Evolutionary conservation across 2,113 vertebrate species (phyloP), one percentile per base, ranked within the genome.

Genomic region (Erythrolamprus reginae): DNA sequence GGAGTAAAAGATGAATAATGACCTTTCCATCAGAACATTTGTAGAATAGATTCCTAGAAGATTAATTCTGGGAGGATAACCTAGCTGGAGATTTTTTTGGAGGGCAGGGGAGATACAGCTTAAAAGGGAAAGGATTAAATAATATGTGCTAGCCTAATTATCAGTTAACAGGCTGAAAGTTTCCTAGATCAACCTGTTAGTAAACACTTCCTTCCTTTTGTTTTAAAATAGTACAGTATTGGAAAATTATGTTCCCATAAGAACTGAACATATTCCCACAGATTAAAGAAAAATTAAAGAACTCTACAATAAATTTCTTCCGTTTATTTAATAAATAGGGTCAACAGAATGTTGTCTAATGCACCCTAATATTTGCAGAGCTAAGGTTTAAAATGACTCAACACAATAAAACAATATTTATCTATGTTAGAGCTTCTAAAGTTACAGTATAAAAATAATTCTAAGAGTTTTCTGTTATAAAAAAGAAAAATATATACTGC

Each of bases 101-200:
- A 42, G 21, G 42, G 23, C 0, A 3, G n/a, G 2, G 8, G 70
- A 65, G 61, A 65, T 33, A 33, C 13, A 65, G 61, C 42, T 52
- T 42, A 45, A 52, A 42, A 38, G 23, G 23, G 65, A 77, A 52
- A 89, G 33, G 65, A 82, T 28, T 89, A 26, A 53, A 28, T 12
- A 89, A 42, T 24, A 51, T 51, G 42, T 89, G 13, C 7, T 7
- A 26, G 13, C 38, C 82, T 26, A 89, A 19, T 53, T 3, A 82
- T 28, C 33, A 28, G 21, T 82, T 82, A 52, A 51, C 17, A 88
- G 24, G 8, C 56, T 50, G 87, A 47, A n/a, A 48, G 6, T 53
- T 89, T 82, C 65, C 65, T 89, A 82, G 23, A 89, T 89, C 70
- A 89, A 28, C 50, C 48, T 89, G 55, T 65, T n/a, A 82, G 70